Evolutionary conservation across 2,888 invertebrate species (phyloP), one percentile per base, ranked within the genome.

Genomic region (Teleiodes luculella): DNA sequence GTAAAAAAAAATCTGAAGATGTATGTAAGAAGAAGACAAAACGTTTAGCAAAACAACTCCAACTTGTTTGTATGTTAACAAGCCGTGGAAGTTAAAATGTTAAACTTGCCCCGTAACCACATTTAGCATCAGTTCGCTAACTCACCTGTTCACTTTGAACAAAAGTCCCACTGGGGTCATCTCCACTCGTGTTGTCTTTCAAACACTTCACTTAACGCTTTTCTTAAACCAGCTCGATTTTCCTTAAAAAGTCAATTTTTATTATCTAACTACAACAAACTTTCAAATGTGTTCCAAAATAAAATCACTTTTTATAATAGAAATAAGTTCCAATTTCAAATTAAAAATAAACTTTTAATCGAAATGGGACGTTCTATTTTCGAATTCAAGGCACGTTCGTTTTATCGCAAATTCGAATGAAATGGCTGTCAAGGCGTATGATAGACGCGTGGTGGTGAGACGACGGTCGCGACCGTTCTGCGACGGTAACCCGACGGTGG

Each of bases 161-260:
- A 91, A 83, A 70, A 92, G 86, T 81, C 91, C 91, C 64, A 91
- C 91, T 46, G 92, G 91, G 88, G 89, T 89, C 89, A 92, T 91
- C 66, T 77, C 85, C 52, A 53, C n/a, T 18, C 30, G 35, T 6
- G 41, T 51, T 39, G 49, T 43, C 49, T 16, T 41, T 20, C 5
- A 13, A 28, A 57, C 59, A 64, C 64, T 60, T 58, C 78, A 78
- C 75, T 62, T 50, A 51, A 41, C n/a, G n/a, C n/a, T 31, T n/a
- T n/a, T 30, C 20, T 28, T 24, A 24, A 46, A 10, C n/a, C 37
- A 24, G 10, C 33, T 47, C 33, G 47, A 33, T 47, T 37, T 37
- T 28, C 35, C 48, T 18, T 20, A 13, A 35, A 47, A 33, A 50
- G 52, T 52, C 52, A 11, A 49, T n/a, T n/a, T 49, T 18, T 36